Base-by-base conservation (phyloP, 2,113 vertebrate species). In the Nothoprocta perdicaria region DNA sequence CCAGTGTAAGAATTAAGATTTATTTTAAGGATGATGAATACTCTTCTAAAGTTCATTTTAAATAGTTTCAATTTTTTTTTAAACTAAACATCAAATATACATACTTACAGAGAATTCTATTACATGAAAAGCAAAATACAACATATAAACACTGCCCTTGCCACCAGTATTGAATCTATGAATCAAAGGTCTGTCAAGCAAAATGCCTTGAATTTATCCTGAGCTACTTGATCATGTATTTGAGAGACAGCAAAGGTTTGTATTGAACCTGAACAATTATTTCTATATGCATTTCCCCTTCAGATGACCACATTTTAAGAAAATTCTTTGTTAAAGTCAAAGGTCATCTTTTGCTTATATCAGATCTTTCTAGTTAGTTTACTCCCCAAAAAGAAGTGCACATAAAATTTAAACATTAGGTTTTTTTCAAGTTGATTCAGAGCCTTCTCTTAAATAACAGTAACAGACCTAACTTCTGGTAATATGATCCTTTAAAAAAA, bases 61-160 rank as follows among this genome's bases (percentile, higher is more conserved):
- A 82, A 22, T 31, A 71, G 23, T 14, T 84, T 90, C 84, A 33
- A 24, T 57, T 5, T 14, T 24, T 61, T 14, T 26, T 14, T 53
- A 27, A 52, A 22, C 5, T 61, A 24, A 83, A 43, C 4, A 65
- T 14, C 19, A 86, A 41, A 83, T 23, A 83, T 1, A 73, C 29
- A 62, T 27, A 17, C 57, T 88, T 86, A 38, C 31, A 88, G 38
- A 41, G 38, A 80, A 55, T 65, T 61, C 22, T 52, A 41, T 29
- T 48, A 62, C 48, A 45, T 66, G 53, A 46, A 72, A 76, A 86
- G 23, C 60, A 81, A 93, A 94, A 76, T 2, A 0, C 53, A 88
- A 76, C 2, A n/a, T 1, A 52, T 31, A 14, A 94, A 86, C 0
- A 0, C 9, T 13, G 2, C 26, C 31, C 73, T 10, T 18, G 80